Evolutionary conservation across 2,797 vertebrate species (phyloP).

Genomic region (Sarcophilus harrisii): DNA sequence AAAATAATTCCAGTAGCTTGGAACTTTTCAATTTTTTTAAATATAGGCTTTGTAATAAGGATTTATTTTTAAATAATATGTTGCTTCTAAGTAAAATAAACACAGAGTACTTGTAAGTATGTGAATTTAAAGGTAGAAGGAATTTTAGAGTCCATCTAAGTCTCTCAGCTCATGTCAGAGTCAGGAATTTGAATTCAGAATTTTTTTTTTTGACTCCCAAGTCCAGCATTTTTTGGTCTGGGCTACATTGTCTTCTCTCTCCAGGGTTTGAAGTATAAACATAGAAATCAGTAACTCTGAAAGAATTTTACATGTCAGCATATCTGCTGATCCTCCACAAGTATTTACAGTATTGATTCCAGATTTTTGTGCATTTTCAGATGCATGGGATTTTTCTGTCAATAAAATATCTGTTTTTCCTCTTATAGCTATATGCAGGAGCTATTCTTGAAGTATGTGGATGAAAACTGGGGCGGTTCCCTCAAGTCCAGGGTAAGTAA

Average conservation of each 20-base stretch:
- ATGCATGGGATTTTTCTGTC: not conserved
- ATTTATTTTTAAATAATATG: constrained; percentile 42
- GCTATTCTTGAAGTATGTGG: constrained; percentile 99
- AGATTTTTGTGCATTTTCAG: not conserved
- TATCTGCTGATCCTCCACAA: not conserved
- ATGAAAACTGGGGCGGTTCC: constrained; percentile 99
- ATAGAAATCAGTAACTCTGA: not conserved
- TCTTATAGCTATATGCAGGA: constrained; percentile 93
- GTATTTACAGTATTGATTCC: not conserved
- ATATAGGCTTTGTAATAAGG: not conserved
- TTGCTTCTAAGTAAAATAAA: constrained; percentile 49
- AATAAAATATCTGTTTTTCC: constrained; percentile 55
- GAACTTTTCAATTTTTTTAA: constrained; percentile 38
- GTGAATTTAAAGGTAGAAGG: not conserved
- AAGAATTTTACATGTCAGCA: not conserved
- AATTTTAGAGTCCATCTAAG: not conserved
- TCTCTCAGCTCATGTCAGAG: not conserved
- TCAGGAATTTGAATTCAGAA: not conserved
- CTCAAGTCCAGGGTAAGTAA: constrained; percentile 98
- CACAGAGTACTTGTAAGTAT: not conserved
- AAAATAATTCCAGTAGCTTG: not conserved
- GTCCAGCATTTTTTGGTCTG: not conserved
- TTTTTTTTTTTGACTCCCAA: not conserved
- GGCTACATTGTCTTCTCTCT: not conserved
- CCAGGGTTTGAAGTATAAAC: not conserved